Percentiles rank a stretch among this genome's conserved stretches.
These are phyloP conservation scores for Empis stercorea DNA, from an alignment of 2,888 invertebrate species.

Conservation along the genomic window DNA sequence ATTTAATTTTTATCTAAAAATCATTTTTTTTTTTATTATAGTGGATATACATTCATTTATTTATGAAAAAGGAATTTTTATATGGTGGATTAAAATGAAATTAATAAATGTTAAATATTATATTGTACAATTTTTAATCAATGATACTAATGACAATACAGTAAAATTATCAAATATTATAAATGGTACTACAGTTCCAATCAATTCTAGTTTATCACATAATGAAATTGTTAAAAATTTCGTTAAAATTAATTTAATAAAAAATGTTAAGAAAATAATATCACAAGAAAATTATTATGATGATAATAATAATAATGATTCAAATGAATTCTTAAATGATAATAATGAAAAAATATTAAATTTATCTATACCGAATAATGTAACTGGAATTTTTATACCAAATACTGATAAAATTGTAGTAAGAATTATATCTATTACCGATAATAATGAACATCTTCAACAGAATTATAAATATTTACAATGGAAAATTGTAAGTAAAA, in stretches of 20 bases:
- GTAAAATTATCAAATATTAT: constrained; percentile 12
- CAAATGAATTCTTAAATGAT: constrained; percentile 7
- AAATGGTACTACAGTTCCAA: constrained; percentile 11
- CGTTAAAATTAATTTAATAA: too few relatives aligned
- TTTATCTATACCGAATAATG: constrained; percentile 29
- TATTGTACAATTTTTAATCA: constrained; percentile 15
- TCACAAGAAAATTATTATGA: neutral
- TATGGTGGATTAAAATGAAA: constrained; percentile 14
- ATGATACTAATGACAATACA: constrained; percentile 11
- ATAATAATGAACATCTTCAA: constrained; percentile 28
- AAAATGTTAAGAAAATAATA: too few relatives aligned
- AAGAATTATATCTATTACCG: constrained; percentile 29
- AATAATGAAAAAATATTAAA: constrained; percentile 26
- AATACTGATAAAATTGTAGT: constrained; percentile 27
- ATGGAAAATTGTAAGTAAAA: constrained; percentile 32
- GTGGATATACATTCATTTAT: constrained; percentile 12
- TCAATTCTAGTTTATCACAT: constrained; percentile 7
- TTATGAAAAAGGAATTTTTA: constrained; percentile 13
- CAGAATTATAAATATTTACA: constrained; percentile 34
- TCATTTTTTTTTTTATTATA: constrained; percentile 4
- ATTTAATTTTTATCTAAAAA: neutral
- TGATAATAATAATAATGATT: neutral
- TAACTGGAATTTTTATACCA: constrained; percentile 30
- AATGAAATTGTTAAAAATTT: neutral
- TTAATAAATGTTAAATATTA: constrained; percentile 8